Percentiles rank a stretch among this genome's conserved stretches.
phyloP scores from a whole-genome alignment of 2,888 invertebrate genomes.

The Sarcophaga carnaria region DNA sequence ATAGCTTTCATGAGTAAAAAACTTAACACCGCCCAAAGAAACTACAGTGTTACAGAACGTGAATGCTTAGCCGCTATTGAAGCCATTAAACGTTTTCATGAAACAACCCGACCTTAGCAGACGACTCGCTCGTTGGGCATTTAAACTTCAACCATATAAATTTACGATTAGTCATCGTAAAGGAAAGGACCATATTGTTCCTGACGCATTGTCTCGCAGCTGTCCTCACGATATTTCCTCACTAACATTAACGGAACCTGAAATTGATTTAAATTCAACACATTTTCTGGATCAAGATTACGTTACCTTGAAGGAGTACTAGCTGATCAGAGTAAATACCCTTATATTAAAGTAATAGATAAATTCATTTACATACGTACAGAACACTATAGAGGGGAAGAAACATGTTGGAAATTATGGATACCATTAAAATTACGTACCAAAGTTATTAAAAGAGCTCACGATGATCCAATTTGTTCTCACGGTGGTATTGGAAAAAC shows the following conservation, averaged over 20 bases:
- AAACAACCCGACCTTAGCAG: too few relatives aligned
- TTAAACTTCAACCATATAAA: neutral
- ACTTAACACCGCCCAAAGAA: neutral
- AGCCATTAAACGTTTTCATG: neutral
- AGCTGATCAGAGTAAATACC: neutral
- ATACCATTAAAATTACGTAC: neutral
- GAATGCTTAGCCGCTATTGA: slow-evolving; percentile 1
- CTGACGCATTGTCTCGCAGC: slow-evolving; percentile 49
- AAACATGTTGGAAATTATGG: slow-evolving; percentile 28
- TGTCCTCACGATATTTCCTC: neutral
- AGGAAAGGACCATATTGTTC: slow-evolving; percentile 15
- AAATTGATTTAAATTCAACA: slow-evolving; percentile 25
- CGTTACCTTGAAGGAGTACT: neutral
- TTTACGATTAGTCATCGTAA: slow-evolving; percentile 1
- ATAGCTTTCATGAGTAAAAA: neutral
- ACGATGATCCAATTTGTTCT: slow-evolving; percentile 3
- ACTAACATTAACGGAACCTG: neutral
- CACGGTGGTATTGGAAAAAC: slow-evolving; percentile 32
- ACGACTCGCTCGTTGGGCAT: too few relatives aligned
- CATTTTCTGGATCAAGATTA: slow-evolving; percentile 10
- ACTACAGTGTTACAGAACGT: neutral
- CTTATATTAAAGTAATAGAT: neutral
- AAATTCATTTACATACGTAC: slow-evolving; percentile 16
- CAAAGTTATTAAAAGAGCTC: neutral
- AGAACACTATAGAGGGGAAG: neutral